These are phyloP conservation scores for Spheniscus humboldti DNA, from an alignment of 2,797 vertebrate species.

Conservation along the genomic window DNA sequence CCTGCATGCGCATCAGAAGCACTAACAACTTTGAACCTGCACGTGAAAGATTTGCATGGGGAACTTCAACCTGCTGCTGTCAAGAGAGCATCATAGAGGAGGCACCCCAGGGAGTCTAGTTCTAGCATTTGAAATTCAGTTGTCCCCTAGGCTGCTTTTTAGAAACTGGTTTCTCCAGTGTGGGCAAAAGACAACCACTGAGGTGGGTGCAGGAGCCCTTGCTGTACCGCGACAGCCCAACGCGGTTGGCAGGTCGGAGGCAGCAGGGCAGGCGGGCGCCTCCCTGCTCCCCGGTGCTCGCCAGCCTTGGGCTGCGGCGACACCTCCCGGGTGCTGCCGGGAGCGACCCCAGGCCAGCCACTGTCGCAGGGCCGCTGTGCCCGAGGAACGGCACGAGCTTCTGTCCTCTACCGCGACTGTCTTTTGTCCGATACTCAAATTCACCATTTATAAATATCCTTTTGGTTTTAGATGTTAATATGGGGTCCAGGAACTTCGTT, in stretches of 20 bases:
- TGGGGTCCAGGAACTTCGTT: accelerated
- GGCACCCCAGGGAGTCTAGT: accelerated
- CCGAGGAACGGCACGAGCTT: accelerated
- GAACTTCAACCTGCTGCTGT: not conserved
- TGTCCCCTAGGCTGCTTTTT: too few species aligned
- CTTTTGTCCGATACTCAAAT: accelerated
- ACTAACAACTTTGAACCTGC: accelerated
- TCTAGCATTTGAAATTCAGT: too few species aligned
- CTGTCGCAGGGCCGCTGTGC: not conserved
- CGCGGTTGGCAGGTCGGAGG: not conserved
- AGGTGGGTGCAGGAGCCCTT: too few species aligned
- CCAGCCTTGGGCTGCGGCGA: conserved; percentile 29
- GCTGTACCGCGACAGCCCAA: accelerated
- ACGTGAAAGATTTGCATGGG: accelerated
- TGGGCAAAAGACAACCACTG: not conserved
- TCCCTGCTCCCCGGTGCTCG: not conserved
- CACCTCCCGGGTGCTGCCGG: conserved; percentile 34
- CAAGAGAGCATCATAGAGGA: accelerated
- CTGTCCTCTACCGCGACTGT: accelerated
- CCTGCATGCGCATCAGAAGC: accelerated
- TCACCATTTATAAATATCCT: accelerated
- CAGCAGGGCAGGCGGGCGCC: not conserved
- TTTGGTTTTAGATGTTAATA: not conserved
- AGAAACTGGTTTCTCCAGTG: not conserved
- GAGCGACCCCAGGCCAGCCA: accelerated